A percentile compares a stretch with the other conserved stretches of the same genome.
phyloP scores from a whole-genome alignment of 2,113 vertebrate species.

The Petroica traversi region DNA sequence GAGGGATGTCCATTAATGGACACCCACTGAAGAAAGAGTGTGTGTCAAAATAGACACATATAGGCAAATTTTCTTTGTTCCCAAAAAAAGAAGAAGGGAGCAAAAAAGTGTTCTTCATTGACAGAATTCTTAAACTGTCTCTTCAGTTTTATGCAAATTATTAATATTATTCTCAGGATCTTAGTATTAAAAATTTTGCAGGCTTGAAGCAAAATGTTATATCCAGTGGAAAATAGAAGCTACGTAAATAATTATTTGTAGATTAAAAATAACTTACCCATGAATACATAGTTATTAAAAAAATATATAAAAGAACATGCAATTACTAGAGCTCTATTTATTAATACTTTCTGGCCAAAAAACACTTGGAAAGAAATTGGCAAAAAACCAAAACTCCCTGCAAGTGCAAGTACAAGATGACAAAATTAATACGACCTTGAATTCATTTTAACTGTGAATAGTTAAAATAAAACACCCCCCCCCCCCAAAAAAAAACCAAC shows the following conservation, averaged over 20 bases:
- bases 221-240: constrained; percentile 39
- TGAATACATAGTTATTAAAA: not conserved
- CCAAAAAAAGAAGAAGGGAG: not conserved
- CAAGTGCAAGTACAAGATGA: not conserved
- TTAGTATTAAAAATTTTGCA: not conserved
- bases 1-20: fast-evolving
- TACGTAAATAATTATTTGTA: constrained; percentile 46
- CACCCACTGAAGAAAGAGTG: not conserved
- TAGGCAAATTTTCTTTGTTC: not conserved
- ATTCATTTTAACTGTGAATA: not conserved
- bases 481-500: not conserved
- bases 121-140: not conserved
- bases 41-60: not conserved
- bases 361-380: constrained; percentile 54
- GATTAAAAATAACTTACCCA: constrained; percentile 60
- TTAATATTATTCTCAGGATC: not conserved
- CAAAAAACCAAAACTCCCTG: constrained; percentile 38
- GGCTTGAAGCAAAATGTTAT: not conserved
- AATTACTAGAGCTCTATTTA: constrained; percentile 34
- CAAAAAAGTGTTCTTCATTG: not conserved
- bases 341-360: constrained; percentile 51
- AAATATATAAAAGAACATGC: not conserved
- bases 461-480: not conserved
- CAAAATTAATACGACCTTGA: constrained; percentile 1
- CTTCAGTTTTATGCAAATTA: not conserved